Evolutionary conservation across 2,888 invertebrate genomes (phyloP), one percentile per base, ranked within the genome.

Genomic region (Ormyrus nitidulus): DNA sequence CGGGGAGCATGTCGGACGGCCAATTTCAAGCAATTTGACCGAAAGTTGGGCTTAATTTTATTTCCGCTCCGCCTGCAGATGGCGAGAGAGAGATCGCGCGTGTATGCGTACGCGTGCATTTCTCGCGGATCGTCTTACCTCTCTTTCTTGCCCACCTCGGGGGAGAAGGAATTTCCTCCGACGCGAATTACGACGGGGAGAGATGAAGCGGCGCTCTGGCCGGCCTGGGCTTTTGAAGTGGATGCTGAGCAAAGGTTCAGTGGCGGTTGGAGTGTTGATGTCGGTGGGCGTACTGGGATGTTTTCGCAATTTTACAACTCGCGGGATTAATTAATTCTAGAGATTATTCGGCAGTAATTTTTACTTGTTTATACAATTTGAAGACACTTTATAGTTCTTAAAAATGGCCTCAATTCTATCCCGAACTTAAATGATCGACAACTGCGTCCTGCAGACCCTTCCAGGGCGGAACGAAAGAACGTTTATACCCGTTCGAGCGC

Each of bases 11-110:
- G 19, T 8, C 77, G 79, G 84, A 85, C 91, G 92, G 91, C 92
- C 92, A 92, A 92, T 92, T 93, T 92, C 92, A 92, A 92, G 92
- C 92, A 93, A 93, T 93, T 93, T 93, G 90, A 91, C 91, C 91
- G 90, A 92, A 92, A 92, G 91, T 92, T 92, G 90, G 90, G 90
- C 91, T 91, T 92, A 92, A 92, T 92, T 92, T 91, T 91, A 92
- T 92, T 92, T 92, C 92, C 92, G 91, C 92, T 4, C 91, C 92
- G 88, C 87, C 87, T 88, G 85, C 86, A 86, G 86, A 85, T 84
- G 82, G 81, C 80, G 13, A 13, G 19, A 6, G 64, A 74, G 51
- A 56, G 13, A 0, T 0, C 61, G 46, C 34, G 72, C 49, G 53
- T 44, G 75, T 46, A 74, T 58, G 44, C 65, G 51, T 56, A 13